A percentile compares a stretch with the other conserved stretches of the same genome.
These are phyloP conservation scores for Punctoribates punctum DNA, from an alignment of 2,888 invertebrate species.

Conservation along the genomic window DNA sequence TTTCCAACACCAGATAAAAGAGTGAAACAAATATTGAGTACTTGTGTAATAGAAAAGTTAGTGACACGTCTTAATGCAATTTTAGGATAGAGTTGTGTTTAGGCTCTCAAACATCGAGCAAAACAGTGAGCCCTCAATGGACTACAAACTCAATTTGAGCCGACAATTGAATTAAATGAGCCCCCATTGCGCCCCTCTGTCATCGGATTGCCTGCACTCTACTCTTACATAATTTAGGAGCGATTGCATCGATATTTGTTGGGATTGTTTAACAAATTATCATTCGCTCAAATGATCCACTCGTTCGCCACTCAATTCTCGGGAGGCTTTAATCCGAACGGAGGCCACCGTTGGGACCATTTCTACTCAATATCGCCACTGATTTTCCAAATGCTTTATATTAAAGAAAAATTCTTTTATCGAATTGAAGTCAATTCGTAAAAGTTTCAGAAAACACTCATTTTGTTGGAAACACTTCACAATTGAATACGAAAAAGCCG, in stretches of 20 bases:
- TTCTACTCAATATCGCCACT: background rate
- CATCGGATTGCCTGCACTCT: background rate
- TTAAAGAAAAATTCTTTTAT: background rate
- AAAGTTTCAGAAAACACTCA: too few relatives aligned
- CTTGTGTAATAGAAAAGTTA: background rate
- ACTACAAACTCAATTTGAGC: constrained; percentile 18
- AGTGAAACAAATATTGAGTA: background rate
- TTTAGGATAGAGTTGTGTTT: background rate
- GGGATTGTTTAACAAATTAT: constrained; percentile 30
- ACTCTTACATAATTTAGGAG: constrained; percentile 19
- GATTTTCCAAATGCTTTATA: background rate
- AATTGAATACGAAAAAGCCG: too few relatives aligned
- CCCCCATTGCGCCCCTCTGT: background rate
- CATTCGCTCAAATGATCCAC: constrained; percentile 22
- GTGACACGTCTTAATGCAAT: constrained; percentile 1
- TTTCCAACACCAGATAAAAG: background rate
- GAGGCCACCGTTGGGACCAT: constrained; percentile 27
- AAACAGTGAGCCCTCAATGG: background rate
- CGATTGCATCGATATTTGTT: background rate
- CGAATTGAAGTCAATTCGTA: background rate
- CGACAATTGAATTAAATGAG: constrained; percentile 4
- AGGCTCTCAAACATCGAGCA: too few relatives aligned
- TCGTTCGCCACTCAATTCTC: constrained; percentile 19
- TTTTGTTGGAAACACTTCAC: too few relatives aligned
- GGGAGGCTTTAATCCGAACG: constrained; percentile 5